phyloP scores from a whole-genome alignment of 2,797 vertebrate genomes.

The Streptopelia turtur region DNA sequence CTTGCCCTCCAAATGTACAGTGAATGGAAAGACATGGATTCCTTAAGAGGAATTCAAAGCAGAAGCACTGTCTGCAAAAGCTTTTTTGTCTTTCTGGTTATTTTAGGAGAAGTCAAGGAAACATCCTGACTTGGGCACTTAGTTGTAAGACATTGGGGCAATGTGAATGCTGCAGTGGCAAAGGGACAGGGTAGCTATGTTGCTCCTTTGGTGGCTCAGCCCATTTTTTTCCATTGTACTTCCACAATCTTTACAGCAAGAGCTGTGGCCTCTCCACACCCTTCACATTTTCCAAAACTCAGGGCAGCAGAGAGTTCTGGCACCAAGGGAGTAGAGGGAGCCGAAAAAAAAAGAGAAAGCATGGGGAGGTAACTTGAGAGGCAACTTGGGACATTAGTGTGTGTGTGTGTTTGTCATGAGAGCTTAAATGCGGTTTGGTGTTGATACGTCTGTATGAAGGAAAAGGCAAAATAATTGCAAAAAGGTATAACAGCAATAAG shows the following conservation, averaged over 20 bases:
- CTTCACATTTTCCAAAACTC: not conserved
- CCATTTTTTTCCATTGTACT: not conserved
- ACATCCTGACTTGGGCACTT: not conserved
- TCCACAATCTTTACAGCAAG: not conserved
- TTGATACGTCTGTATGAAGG: not conserved
- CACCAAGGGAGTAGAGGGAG: not conserved
- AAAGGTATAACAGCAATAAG: not conserved
- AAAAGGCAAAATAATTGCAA: not conserved
- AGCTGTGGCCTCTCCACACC: not conserved
- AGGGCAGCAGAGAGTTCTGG: not conserved
- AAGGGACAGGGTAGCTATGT: not conserved
- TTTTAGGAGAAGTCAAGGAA: not conserved
- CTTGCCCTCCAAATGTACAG: not conserved
- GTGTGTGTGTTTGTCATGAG: not conserved
- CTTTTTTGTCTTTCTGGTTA: not conserved
- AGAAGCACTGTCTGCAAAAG: not conserved
- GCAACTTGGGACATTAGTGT: not conserved
- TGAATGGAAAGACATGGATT: not conserved
- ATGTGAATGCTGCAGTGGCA: not conserved
- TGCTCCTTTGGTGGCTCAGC: not conserved
- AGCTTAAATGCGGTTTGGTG: not conserved
- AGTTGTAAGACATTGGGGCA: not conserved
- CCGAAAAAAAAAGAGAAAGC: not conserved
- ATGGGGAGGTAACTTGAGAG: too few species aligned
- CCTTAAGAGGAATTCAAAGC: not conserved